A percentile compares a stretch with the other conserved stretches of the same genome.
phyloP scores from a whole-genome alignment of 2,888 invertebrate genomes.

The Achlya flavicornis region DNA sequence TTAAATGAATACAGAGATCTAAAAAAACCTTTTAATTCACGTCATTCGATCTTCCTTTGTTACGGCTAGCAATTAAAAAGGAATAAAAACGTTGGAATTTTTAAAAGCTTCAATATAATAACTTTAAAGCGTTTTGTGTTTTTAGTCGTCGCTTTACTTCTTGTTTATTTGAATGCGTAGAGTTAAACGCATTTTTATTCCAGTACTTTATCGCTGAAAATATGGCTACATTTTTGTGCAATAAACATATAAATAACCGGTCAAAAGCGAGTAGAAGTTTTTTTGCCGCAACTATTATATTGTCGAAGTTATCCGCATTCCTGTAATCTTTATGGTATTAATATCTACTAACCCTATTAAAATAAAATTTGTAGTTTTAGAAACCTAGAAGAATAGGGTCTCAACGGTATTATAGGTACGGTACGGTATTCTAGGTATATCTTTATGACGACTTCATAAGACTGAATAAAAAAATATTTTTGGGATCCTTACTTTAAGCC shows the following conservation, averaged over 20 bases:
- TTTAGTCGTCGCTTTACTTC: neutral
- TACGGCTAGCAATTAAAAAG: constrained; percentile 65
- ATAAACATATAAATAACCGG: neutral
- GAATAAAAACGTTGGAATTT: constrained; percentile 50
- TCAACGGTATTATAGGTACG: no score
- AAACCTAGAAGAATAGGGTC: no score
- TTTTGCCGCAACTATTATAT: no score
- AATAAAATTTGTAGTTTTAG: no score
- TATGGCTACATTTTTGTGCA: neutral
- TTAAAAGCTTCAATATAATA: constrained; percentile 34
- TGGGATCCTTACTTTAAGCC: no score
- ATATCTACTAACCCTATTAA: no score
- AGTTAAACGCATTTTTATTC: neutral
- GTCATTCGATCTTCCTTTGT: constrained; percentile 65
- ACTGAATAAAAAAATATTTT: no score
- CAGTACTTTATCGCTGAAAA: neutral
- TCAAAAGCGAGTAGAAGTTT: neutral
- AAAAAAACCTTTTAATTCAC: constrained; percentile 53
- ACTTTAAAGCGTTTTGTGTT: constrained; percentile 4
- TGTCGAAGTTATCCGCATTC: no score
- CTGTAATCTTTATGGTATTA: no score
- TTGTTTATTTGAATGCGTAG: neutral
- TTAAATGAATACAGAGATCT: constrained; percentile 35
- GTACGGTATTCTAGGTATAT: no score
- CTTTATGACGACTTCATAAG: no score